phyloP scores from a whole-genome alignment of 2,888 invertebrate species.

The Agapostemon virescens region DNA sequence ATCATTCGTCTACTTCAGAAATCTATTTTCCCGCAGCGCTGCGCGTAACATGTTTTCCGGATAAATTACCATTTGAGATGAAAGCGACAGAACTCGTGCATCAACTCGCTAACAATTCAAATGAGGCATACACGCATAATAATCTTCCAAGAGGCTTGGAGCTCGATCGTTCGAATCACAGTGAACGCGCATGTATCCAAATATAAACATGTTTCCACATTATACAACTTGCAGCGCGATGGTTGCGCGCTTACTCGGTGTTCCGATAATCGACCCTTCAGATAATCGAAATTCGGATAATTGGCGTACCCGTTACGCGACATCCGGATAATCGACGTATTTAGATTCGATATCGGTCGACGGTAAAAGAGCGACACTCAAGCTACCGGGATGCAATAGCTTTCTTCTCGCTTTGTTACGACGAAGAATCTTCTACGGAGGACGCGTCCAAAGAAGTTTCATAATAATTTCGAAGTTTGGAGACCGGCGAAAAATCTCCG shows the following conservation, averaged over 20 bases:
- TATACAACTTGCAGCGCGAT: background rate
- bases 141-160: no score
- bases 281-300: background rate
- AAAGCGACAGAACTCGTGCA: no score
- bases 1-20: no score
- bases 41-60: no score
- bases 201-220: no score
- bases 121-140: no score
- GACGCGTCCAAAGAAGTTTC: background rate
- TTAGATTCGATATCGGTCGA: background rate
- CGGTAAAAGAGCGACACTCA: background rate
- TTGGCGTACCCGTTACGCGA: background rate
- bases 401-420: no score
- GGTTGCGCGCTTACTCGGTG: background rate
- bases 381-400: background rate
- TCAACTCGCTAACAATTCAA: no score
- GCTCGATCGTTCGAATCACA: no score
- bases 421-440: background rate
- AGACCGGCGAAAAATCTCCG: background rate
- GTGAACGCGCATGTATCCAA: background rate
- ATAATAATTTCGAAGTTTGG: conserved; percentile 31
- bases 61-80: no score
- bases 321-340: conserved; percentile 1
- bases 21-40: no score
- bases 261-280: background rate